A percentile compares a stretch with the other conserved stretches of the same genome.
Evolutionary conservation across 2,888 invertebrate genomes (phyloP).

Genomic region (Molanna angustata): DNA sequence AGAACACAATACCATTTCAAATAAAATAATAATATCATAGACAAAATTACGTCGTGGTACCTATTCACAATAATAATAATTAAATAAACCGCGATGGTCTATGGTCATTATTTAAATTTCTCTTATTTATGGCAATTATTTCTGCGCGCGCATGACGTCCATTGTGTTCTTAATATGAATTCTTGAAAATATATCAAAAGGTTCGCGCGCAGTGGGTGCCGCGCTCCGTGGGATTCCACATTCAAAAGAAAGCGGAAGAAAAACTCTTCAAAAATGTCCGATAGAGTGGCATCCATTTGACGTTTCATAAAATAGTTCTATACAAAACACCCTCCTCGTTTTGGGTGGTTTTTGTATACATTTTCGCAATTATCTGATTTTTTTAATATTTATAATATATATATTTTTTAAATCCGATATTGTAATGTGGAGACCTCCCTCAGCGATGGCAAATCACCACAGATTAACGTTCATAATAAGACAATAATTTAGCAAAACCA

Average conservation of each 20-base stretch:
- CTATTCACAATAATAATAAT: no score
- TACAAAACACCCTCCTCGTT: conserved; percentile 16
- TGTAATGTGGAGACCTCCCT: conserved; percentile 24
- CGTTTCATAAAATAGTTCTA: conserved; percentile 12
- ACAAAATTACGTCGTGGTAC: no score
- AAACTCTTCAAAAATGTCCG: conserved; percentile 20
- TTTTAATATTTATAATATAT: no score
- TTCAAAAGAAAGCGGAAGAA: conserved; percentile 22
- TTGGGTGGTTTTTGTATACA: conserved; percentile 27
- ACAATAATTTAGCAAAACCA: conserved; percentile 30
- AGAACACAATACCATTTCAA: no score
- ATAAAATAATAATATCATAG: no score
- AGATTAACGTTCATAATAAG: conserved; percentile 29
- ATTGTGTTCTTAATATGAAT: conserved; percentile 26
- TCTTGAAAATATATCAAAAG: conserved; percentile 18
- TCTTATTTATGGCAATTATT: conserved; percentile 28
- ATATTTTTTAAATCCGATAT: no score
- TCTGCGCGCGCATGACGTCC: conserved; percentile 33
- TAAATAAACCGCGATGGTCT: no score
- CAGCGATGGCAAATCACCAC: conserved; percentile 28
- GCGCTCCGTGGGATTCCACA: conserved; percentile 27
- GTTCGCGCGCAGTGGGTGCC: conserved; percentile 11
- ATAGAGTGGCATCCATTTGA: conserved; percentile 29
- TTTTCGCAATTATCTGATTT: conserved; percentile 23
- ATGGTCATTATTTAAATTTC: conserved; percentile 14